These are phyloP conservation scores for Uromys caudimaculatus DNA, from an alignment of 2,797 vertebrate species.

Conservation along the genomic window DNA sequence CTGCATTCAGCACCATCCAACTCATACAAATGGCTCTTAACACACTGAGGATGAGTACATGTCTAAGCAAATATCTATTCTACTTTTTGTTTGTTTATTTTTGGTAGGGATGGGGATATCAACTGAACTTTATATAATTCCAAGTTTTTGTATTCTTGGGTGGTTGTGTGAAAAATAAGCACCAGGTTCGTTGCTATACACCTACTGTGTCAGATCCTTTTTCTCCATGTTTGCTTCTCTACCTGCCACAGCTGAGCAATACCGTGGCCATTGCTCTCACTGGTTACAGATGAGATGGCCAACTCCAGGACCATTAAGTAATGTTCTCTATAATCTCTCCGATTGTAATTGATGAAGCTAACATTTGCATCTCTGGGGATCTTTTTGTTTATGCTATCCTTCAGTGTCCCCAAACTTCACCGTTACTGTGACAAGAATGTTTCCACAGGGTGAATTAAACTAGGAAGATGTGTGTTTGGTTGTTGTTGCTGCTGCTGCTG, in stretches of 20 bases:
- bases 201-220: background rate
- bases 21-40: background rate
- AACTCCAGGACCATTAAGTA: background rate
- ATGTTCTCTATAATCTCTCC: background rate
- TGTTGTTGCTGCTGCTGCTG: background rate
- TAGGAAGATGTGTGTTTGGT: background rate
- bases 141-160: background rate
- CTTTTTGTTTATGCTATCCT: background rate
- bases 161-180: slow-evolving; percentile 28
- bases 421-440: too few species aligned
- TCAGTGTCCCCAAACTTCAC: background rate
- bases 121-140: background rate
- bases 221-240: background rate
- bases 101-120: background rate
- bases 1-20: background rate
- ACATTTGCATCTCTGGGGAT: background rate
- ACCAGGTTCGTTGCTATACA: background rate
- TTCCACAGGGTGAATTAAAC: background rate
- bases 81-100: background rate
- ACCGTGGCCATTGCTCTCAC: background rate
- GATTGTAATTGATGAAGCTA: background rate
- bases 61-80: background rate
- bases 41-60: background rate
- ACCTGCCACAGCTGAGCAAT: background rate
- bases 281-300: background rate